Conservation (phyloP, 2,888 invertebrate genomes). For the Hemicrepidius hirtus region DNA sequence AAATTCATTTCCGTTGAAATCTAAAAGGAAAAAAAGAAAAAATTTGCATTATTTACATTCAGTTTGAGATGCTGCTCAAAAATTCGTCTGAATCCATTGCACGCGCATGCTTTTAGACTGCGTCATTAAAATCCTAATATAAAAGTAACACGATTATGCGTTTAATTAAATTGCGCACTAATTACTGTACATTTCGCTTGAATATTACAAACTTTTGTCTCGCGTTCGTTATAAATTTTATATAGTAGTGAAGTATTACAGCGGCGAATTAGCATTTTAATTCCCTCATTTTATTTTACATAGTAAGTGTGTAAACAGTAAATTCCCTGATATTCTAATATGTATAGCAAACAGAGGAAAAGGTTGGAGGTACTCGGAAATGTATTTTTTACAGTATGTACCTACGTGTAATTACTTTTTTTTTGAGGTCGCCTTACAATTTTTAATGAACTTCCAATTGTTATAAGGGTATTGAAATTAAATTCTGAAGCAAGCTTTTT, state of each 20-base stretch:
- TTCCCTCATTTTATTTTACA: slow-evolving; percentile 52
- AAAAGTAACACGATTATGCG: slow-evolving; percentile 48
- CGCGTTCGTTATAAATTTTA: slow-evolving; percentile 28
- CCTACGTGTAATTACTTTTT: too few relatives aligned
- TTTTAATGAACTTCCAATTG: too few relatives aligned
- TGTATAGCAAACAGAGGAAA: neutral
- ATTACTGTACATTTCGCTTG: slow-evolving; percentile 45
- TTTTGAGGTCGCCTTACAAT: too few relatives aligned
- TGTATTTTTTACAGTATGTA: too few relatives aligned
- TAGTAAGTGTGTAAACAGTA: slow-evolving; percentile 13
- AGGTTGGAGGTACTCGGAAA: too few relatives aligned
- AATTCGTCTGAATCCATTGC: neutral
- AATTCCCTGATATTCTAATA: neutral
- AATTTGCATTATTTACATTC: neutral
- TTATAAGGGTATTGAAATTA: too few relatives aligned
- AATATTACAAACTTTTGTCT: slow-evolving; percentile 37
- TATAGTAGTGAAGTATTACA: slow-evolving; percentile 22
- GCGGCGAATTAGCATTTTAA: slow-evolving; percentile 47
- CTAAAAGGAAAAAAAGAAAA: neutral
- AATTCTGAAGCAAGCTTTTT: too few relatives aligned
- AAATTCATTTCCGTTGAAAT: neutral
- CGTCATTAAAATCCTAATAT: slow-evolving; percentile 43
- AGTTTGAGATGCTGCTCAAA: neutral
- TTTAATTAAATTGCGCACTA: slow-evolving; percentile 50
- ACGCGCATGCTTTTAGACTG: slow-evolving; percentile 38